phyloP scores from a whole-genome alignment of 2,888 invertebrate species.

The Pasiphila rectangulata region DNA sequence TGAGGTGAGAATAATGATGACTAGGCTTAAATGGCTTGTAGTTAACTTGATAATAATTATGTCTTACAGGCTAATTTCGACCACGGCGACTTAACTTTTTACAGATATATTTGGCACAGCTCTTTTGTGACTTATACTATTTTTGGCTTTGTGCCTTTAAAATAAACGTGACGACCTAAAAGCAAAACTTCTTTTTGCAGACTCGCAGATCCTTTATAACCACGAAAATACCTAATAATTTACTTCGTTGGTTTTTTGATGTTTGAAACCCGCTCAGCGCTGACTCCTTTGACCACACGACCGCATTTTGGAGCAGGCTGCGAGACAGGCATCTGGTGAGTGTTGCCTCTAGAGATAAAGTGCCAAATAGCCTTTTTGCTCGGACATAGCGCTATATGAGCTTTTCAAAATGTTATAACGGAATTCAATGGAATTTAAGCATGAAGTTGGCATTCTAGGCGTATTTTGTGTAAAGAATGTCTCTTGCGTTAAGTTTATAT shows the following conservation, averaged over 20 bases:
- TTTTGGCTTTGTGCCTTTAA: no score
- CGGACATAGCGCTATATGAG: conserved; percentile 15
- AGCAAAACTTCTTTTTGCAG: conserved; percentile 11
- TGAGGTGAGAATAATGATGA: no score
- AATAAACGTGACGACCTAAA: no score
- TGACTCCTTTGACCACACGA: conserved; percentile 13
- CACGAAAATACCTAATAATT: no score
- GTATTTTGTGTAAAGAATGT: neutral
- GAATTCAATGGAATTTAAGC: conserved; percentile 2
- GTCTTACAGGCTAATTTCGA: no score
- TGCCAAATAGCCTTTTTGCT: conserved; percentile 43
- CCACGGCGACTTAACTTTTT: no score
- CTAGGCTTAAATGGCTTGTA: no score
- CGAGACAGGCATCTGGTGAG: conserved; percentile 46
- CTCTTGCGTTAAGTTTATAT: neutral
- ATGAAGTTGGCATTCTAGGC: neutral
- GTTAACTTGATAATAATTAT: no score
- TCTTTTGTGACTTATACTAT: no score
- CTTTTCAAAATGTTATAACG: conserved; percentile 10
- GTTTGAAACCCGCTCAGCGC: neutral
- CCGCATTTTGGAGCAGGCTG: conserved; percentile 39
- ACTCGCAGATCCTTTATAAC: no score
- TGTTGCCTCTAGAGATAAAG: conserved; percentile 47
- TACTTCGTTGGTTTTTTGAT: neutral
- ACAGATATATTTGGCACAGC: no score